phyloP scores from a whole-genome alignment of 2,888 invertebrate species.

The Aricia artaxerxes region DNA sequence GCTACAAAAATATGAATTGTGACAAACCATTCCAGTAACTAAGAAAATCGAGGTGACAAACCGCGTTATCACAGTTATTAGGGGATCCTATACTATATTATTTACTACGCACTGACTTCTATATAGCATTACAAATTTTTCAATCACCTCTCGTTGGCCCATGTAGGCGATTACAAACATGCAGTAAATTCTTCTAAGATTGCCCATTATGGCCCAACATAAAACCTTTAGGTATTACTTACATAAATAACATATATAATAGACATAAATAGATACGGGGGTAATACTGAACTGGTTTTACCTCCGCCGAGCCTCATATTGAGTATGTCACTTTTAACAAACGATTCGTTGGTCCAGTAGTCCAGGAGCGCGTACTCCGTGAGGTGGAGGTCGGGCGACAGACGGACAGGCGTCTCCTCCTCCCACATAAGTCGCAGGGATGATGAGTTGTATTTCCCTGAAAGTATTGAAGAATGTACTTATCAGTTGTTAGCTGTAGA shows the following conservation, averaged over 20 bases:
- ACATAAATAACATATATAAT: slow-evolving; percentile 7
- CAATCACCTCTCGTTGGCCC: no score
- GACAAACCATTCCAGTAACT: background rate
- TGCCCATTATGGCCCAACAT: background rate
- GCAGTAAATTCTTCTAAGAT: background rate
- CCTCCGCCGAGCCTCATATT: slow-evolving; percentile 87
- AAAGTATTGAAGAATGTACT: slow-evolving; percentile 43
- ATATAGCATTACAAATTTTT: background rate
- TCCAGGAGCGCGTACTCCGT: slow-evolving; percentile 89
- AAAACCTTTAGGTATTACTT: background rate
- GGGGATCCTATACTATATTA: background rate
- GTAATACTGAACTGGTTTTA: slow-evolving; percentile 53
- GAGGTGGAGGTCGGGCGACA: slow-evolving; percentile 88
- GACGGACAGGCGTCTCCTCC: slow-evolving; percentile 84
- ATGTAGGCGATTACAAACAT: background rate
- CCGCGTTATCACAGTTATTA: background rate
- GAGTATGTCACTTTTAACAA: slow-evolving; percentile 84
- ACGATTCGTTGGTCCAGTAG: slow-evolving; percentile 86
- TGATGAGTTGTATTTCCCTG: slow-evolving; percentile 91
- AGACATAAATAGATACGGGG: slow-evolving; percentile 23
- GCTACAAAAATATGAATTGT: background rate
- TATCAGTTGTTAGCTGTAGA: no score
- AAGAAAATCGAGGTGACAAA: background rate
- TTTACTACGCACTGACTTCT: background rate
- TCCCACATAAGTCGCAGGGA: slow-evolving; percentile 89